Conservation (phyloP, 2,888 invertebrate genomes). For the Cephalotes varians region DNA sequence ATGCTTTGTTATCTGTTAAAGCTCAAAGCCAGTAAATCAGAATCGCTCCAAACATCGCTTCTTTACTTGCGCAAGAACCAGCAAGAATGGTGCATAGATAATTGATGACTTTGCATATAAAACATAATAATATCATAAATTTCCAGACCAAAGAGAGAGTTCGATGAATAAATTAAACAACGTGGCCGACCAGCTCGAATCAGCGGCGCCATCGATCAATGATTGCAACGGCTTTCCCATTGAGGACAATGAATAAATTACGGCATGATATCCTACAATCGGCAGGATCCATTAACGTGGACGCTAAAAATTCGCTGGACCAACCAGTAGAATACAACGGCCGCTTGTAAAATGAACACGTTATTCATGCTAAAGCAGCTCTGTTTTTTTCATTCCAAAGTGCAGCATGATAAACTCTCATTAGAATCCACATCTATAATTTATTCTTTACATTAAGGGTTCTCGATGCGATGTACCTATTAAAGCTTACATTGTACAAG, state of each 20-base stretch:
- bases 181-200: constrained; percentile 24
- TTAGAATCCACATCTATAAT: constrained; percentile 19
- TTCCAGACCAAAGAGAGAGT: constrained; percentile 33
- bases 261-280: constrained; percentile 34
- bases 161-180: constrained; percentile 50
- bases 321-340: neutral
- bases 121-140: constrained; percentile 46
- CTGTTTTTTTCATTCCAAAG: neutral
- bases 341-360: constrained; percentile 13
- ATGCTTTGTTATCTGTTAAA: constrained; percentile 54
- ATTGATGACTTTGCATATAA: constrained; percentile 47
- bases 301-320: constrained; percentile 28
- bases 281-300: constrained; percentile 28
- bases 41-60: constrained; percentile 19
- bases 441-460: constrained; percentile 2
- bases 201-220: constrained; percentile 49
- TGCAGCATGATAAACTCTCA: neutral
- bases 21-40: constrained; percentile 24
- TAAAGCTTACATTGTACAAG: neutral
- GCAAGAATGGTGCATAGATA: constrained; percentile 38
- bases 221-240: constrained; percentile 35
- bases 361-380: neutral
- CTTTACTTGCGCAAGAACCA: constrained; percentile 29
- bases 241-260: constrained; percentile 53
- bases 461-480: neutral